phyloP scores from a whole-genome alignment of 2,888 invertebrate genomes.

The Kryphioiulus occultus region DNA sequence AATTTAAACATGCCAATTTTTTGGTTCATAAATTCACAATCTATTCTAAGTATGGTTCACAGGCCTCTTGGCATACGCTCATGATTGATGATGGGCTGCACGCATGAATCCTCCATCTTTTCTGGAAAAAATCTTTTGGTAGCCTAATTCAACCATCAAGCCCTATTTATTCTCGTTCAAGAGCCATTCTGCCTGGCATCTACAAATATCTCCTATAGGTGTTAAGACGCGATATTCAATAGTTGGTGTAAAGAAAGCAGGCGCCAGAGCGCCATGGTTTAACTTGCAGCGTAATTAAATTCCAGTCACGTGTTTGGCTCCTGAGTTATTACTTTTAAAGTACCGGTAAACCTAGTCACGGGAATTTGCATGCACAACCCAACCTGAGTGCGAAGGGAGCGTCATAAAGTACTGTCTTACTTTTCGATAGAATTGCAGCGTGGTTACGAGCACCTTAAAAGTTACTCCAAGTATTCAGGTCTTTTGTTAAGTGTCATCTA shows the following conservation, averaged over 20 bases:
- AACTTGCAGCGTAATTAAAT: background rate
- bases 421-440: background rate
- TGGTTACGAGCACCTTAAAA: background rate
- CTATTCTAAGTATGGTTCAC: background rate
- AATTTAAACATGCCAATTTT: background rate
- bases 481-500: background rate
- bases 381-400: background rate
- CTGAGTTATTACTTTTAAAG: background rate
- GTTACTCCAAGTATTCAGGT: no score
- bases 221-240: background rate
- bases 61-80: background rate
- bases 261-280: background rate
- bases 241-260: background rate
- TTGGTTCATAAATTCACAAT: background rate
- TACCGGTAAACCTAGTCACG: background rate
- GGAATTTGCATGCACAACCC: background rate
- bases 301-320: constrained; percentile 13
- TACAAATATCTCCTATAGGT: background rate
- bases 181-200: background rate
- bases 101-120: background rate
- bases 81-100: background rate
- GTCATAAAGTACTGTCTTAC: background rate
- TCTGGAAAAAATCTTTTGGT: background rate
- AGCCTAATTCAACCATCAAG: background rate
- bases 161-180: background rate